Conservation (phyloP, 2,113 vertebrate genomes). For the Donacobius atricapilla region DNA sequence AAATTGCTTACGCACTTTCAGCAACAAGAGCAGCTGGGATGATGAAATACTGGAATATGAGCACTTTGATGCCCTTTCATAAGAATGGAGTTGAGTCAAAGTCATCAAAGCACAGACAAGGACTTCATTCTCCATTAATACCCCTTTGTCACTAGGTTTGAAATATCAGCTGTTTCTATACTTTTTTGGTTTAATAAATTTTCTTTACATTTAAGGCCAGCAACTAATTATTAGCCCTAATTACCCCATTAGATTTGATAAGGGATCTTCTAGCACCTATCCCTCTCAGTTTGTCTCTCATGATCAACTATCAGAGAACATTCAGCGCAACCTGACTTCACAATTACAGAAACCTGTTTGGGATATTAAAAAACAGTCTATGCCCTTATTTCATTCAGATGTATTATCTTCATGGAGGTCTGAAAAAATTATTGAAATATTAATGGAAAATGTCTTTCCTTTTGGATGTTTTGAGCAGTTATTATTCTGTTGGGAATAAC, state of each 20-base stretch:
- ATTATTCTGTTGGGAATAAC: background rate
- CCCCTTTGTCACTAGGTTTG: background rate
- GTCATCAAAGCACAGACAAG: background rate
- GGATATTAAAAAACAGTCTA: background rate
- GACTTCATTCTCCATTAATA: background rate
- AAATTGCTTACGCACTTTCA: background rate
- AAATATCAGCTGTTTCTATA: background rate
- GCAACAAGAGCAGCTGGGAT: background rate
- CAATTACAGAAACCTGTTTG: background rate
- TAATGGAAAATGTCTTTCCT: background rate
- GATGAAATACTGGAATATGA: fast-evolving
- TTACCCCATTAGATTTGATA: background rate
- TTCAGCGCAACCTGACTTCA: background rate
- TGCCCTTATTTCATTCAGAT: background rate
- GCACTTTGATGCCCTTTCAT: background rate
- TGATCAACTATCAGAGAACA: background rate
- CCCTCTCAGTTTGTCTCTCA: background rate
- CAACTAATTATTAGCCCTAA: background rate
- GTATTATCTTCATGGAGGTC: background rate
- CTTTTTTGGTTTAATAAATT: background rate
- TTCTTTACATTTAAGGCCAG: background rate
- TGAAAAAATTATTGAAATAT: background rate
- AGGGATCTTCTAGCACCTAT: background rate
- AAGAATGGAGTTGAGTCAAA: background rate
- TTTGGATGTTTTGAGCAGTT: background rate